Conservation (phyloP, 2,888 invertebrate genomes). For the Cosmia pyralina region DNA sequence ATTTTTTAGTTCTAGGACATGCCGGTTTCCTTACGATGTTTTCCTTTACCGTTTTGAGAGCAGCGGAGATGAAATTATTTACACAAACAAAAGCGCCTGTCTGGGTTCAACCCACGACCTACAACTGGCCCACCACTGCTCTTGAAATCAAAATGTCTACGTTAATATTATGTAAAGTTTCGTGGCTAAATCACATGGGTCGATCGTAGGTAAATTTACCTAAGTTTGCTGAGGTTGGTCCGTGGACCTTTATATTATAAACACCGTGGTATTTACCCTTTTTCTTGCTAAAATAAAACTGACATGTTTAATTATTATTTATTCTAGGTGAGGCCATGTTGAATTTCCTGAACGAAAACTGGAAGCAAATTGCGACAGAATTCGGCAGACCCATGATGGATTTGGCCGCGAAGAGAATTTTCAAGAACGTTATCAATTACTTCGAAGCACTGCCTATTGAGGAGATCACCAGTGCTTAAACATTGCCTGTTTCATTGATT, state of each 20-base stretch:
- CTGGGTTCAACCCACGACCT: no score
- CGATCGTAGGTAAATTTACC: neutral
- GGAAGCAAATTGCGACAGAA: conserved; percentile 78
- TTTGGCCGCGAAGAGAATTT: conserved; percentile 72
- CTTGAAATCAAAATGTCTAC: no score
- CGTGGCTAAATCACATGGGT: neutral
- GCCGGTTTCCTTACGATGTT: no score
- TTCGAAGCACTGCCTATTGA: conserved; percentile 72
- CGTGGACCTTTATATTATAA: no score
- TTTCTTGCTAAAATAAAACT: neutral
- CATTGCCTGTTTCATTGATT: neutral
- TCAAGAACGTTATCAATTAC: conserved; percentile 72
- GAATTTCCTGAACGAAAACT: conserved; percentile 80
- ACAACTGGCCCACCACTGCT: no score
- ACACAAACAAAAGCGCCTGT: no score
- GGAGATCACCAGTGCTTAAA: conserved; percentile 74
- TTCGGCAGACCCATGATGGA: conserved; percentile 81
- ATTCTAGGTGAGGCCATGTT: conserved; percentile 79
- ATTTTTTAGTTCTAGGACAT: no score
- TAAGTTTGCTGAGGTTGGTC: neutral
- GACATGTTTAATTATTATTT: neutral
- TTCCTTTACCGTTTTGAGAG: no score
- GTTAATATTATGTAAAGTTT: no score
- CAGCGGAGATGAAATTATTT: no score
- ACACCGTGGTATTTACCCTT: neutral